phyloP scores from a whole-genome alignment of 2,888 invertebrate species.

The Abrostola triplasia region DNA sequence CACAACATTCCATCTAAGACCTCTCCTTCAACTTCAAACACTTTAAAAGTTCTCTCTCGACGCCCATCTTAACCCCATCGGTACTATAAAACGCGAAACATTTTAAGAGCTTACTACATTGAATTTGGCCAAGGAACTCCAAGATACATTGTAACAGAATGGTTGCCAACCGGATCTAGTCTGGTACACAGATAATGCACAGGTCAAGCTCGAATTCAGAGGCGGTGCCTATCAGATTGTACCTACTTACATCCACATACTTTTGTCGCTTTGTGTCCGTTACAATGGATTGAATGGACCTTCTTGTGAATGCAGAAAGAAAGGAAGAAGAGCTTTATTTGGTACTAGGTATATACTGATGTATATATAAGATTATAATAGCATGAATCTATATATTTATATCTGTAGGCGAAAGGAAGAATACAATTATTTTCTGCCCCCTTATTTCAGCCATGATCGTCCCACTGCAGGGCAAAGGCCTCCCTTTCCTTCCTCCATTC shows the following conservation, averaged over 20 bases:
- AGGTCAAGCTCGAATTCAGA: conserved; percentile 67
- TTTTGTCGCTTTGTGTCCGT: neutral
- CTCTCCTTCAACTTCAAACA: too few relatives aligned
- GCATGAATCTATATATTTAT: too few relatives aligned
- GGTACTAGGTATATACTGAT: too few relatives aligned
- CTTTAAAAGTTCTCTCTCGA: too few relatives aligned
- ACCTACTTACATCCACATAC: conserved; percentile 2
- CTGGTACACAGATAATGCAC: conserved; percentile 61
- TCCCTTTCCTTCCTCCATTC: too few relatives aligned
- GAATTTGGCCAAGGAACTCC: conserved; percentile 47
- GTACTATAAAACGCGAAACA: neutral
- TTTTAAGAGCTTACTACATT: neutral
- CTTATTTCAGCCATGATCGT: too few relatives aligned
- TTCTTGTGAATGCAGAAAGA: neutral
- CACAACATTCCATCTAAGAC: too few relatives aligned
- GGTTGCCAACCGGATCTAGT: conserved; percentile 74
- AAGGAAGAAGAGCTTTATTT: too few relatives aligned
- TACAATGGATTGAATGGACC: neutral
- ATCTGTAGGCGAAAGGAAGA: too few relatives aligned
- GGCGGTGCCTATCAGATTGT: conserved; percentile 46
- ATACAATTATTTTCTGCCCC: too few relatives aligned
- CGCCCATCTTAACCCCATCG: neutral
- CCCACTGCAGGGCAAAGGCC: too few relatives aligned
- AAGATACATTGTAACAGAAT: conserved; percentile 55
- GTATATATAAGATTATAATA: too few relatives aligned